phyloP scores from a whole-genome alignment of 2,888 invertebrate species.

The Ectobius pallidus region DNA sequence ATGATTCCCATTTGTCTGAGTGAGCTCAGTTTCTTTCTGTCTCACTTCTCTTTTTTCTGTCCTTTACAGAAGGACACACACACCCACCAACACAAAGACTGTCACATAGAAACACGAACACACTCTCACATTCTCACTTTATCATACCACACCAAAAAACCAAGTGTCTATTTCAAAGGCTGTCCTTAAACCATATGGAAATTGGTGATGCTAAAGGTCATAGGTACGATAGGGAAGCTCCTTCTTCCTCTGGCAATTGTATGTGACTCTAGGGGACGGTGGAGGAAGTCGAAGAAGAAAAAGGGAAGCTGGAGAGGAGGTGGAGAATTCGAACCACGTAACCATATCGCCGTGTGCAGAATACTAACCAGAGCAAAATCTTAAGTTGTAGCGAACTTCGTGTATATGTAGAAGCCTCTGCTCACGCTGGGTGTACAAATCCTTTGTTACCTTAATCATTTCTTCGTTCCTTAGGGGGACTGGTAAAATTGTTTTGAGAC shows the following conservation, averaged over 20 bases:
- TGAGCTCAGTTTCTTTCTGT: no score
- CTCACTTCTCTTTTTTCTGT: no score
- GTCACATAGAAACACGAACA: not conserved
- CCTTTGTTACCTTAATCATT: not conserved
- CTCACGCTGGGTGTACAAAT: not conserved
- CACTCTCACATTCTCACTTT: not conserved
- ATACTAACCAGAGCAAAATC: not conserved
- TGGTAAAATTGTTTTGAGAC: no score
- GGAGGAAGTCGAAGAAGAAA: not conserved
- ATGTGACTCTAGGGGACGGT: conserved; percentile 17
- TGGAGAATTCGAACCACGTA: conserved; percentile 13
- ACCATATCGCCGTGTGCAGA: not conserved
- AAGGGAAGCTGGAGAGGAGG: not conserved
- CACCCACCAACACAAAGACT: not conserved
- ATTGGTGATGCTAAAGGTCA: conserved; percentile 7
- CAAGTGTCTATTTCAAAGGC: not conserved
- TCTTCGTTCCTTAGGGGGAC: not conserved
- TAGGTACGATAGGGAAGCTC: conserved; percentile 7
- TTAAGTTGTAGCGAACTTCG: not conserved
- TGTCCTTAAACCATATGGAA: conserved; percentile 12
- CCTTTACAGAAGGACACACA: no score
- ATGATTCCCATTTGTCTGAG: no score
- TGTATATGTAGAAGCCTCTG: not conserved
- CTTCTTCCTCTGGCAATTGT: conserved; percentile 1
- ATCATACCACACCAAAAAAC: no score